These are phyloP conservation scores for Heliconius himera DNA, from an alignment of 1,140 invertebrate species.

Conservation along the genomic window DNA sequence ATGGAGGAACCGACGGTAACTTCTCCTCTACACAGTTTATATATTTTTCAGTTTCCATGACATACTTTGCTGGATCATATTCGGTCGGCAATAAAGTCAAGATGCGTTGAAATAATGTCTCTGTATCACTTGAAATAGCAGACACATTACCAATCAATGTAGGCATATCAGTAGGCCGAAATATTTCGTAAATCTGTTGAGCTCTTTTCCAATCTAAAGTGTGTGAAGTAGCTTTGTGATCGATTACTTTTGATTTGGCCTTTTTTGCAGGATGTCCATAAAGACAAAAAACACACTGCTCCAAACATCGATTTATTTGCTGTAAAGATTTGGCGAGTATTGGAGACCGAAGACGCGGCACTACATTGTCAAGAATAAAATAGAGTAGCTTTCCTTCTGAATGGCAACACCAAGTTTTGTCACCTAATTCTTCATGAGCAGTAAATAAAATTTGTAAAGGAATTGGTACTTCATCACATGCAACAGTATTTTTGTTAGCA, in stretches of 20 bases:
- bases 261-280: conserved; percentile 92
- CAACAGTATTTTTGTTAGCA: conserved; percentile 76
- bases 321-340: conserved; percentile 80
- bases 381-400: conserved; percentile 89
- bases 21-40: conserved; percentile 84
- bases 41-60: conserved; percentile 84
- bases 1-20: conserved; percentile 78
- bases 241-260: conserved; percentile 82
- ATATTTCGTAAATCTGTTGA: conserved; percentile 91
- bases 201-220: conserved; percentile 90
- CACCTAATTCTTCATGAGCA: conserved; percentile 92
- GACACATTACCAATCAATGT: conserved; percentile 91
- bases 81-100: conserved; percentile 87
- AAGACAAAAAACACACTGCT: conserved; percentile 94
- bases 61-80: conserved; percentile 83
- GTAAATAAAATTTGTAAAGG: conserved; percentile 91
- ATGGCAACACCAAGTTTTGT: conserved; percentile 88
- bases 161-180: conserved; percentile 89
- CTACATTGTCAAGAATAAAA: conserved; percentile 88
- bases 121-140: conserved; percentile 89
- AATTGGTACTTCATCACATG: conserved; percentile 85
- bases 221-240: conserved; percentile 89
- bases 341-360: conserved; percentile 85
- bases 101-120: conserved; percentile 89
- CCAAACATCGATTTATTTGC: conserved; percentile 88